Conservation (phyloP, 2,113 vertebrate species). For the Sterrhoptilus dennistouni region DNA sequence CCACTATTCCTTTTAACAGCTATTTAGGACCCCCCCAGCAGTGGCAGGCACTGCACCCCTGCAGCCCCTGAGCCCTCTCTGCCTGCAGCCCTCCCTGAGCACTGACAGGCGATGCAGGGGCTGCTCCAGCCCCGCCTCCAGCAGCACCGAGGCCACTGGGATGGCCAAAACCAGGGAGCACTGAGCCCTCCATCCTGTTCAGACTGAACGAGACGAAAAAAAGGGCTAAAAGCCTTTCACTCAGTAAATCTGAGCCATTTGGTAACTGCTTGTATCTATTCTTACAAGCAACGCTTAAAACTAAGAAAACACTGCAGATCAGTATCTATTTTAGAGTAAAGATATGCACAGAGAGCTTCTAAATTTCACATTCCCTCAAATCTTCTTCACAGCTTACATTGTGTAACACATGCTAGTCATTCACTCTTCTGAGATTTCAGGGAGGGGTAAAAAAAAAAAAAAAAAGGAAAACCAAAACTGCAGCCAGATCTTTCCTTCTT, state of each 20-base stretch:
- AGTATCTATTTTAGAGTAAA: not conserved
- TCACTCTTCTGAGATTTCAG: not conserved
- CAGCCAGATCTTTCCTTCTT: not conserved
- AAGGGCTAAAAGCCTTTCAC: not conserved
- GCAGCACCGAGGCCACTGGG: not conserved
- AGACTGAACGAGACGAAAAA: not conserved
- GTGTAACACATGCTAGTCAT: not conserved
- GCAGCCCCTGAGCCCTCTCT: accelerated
- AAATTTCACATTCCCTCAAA: not conserved
- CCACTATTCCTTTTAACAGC: not conserved
- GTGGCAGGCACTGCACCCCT: not conserved
- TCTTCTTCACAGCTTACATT: not conserved
- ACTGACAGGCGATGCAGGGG: accelerated
- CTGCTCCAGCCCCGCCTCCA: not conserved
- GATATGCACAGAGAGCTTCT: not conserved
- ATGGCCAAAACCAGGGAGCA: not conserved
- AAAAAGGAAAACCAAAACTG: not conserved
- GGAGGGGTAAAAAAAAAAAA: accelerated
- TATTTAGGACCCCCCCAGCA: not conserved
- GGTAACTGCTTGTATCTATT: not conserved
- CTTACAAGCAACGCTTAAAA: not conserved
- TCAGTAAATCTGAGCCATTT: not conserved
- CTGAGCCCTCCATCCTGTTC: not conserved
- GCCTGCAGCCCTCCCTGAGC: not conserved
- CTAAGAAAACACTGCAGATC: not conserved